These are phyloP conservation scores for Tiliacea citrago DNA, from an alignment of 2,888 invertebrate species.

Conservation along the genomic window DNA sequence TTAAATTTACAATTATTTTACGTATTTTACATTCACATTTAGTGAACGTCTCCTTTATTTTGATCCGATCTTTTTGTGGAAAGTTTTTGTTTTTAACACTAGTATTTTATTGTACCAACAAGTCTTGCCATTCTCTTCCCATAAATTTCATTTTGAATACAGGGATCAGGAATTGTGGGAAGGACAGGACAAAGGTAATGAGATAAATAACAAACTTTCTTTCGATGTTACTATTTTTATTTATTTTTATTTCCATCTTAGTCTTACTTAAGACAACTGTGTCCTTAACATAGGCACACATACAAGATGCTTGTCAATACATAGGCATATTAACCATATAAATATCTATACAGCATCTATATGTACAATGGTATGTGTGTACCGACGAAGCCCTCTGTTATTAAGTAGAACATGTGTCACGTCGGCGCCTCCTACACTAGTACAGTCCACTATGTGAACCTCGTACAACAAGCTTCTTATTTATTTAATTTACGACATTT, in stretches of 20 bases:
- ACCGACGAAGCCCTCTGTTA: slow-evolving; percentile 71
- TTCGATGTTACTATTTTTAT: slow-evolving; percentile 89
- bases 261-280: slow-evolving; percentile 84
- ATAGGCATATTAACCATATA: slow-evolving; percentile 84
- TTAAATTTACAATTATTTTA: too few relatives aligned
- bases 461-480: slow-evolving; percentile 77
- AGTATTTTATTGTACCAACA: background rate
- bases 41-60: too few relatives aligned
- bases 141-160: background rate
- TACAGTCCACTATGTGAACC: slow-evolving; percentile 85
- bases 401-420: slow-evolving; percentile 52
- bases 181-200: slow-evolving; percentile 44
- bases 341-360: slow-evolving; percentile 89
- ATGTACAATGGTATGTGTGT: slow-evolving; percentile 87
- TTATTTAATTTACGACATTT: slow-evolving; percentile 75
- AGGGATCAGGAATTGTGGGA: slow-evolving; percentile 4
- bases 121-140: slow-evolving; percentile 4
- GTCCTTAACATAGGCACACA: slow-evolving; percentile 85
- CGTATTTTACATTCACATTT: too few relatives aligned
- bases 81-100: background rate
- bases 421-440: slow-evolving; percentile 70
- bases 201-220: slow-evolving; percentile 77
- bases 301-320: slow-evolving; percentile 86
- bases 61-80: background rate
- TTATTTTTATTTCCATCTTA: slow-evolving; percentile 89